A percentile compares a stretch with the other conserved stretches of the same genome.
phyloP scores from a whole-genome alignment of 2,888 invertebrate genomes.

The Smittia sp. region DNA sequence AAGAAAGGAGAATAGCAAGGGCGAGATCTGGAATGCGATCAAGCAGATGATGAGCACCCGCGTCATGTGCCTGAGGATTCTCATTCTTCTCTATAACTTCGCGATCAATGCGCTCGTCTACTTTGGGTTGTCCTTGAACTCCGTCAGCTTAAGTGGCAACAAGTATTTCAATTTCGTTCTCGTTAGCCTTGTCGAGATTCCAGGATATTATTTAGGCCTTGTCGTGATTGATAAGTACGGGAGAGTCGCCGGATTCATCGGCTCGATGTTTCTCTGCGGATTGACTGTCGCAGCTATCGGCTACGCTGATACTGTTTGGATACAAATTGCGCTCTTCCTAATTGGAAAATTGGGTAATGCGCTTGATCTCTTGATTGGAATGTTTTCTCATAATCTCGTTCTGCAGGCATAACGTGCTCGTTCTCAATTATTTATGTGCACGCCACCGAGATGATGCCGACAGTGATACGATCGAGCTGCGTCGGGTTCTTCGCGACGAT shows the following conservation, averaged over 20 bases:
- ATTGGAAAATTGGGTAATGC: slow-evolving; percentile 61
- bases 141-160: slow-evolving; percentile 64
- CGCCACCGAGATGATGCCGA: slow-evolving; percentile 65
- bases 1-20: neutral
- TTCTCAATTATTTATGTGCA: slow-evolving; percentile 61
- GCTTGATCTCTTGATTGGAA: too few relatives aligned
- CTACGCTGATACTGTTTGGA: slow-evolving; percentile 49
- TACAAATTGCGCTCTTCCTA: slow-evolving; percentile 53
- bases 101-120: slow-evolving; percentile 66
- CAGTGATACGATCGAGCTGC: slow-evolving; percentile 59
- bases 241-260: slow-evolving; percentile 45
- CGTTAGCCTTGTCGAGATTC: slow-evolving; percentile 61
- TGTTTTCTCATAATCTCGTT: too few relatives aligned
- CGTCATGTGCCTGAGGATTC: neutral
- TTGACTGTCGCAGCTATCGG: slow-evolving; percentile 53
- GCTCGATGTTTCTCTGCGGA: slow-evolving; percentile 51
- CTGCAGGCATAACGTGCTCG: slow-evolving; percentile 60
- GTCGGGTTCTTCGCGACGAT: slow-evolving; percentile 62
- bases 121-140: slow-evolving; percentile 66
- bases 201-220: slow-evolving; percentile 56
- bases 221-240: slow-evolving; percentile 44
- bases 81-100: slow-evolving; percentile 49
- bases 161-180: slow-evolving; percentile 66
- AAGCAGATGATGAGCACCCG: neutral
- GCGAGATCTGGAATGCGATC: slow-evolving; percentile 1